A percentile compares a stretch with the other conserved stretches of the same genome.
These are phyloP conservation scores for Drosophila insularis DNA, from an alignment of 1,140 invertebrate genomes.

Conservation along the genomic window DNA sequence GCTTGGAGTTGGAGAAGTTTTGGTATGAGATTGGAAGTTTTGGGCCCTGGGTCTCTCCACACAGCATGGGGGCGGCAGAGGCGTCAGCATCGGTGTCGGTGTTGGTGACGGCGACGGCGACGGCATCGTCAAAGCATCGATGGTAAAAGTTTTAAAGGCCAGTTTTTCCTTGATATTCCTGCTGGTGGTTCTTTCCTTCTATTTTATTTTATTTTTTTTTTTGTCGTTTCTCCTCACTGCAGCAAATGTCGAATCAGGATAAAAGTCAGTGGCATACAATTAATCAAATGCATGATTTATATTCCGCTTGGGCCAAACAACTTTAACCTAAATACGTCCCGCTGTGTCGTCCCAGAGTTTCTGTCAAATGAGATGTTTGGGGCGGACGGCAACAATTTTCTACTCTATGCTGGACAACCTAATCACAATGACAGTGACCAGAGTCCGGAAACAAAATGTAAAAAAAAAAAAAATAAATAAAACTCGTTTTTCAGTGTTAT, in stretches of 20 bases:
- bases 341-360: slow-evolving; percentile 26
- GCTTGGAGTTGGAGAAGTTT: background rate
- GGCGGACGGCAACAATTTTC: slow-evolving; percentile 21
- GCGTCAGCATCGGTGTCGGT: too few species aligned
- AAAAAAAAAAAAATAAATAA: background rate
- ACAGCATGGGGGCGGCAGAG: slow-evolving; percentile 15
- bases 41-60: background rate
- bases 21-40: background rate
- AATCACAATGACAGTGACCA: slow-evolving; percentile 12
- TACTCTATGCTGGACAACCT: background rate
- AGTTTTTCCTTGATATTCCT: slow-evolving; percentile 15
- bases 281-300: slow-evolving; percentile 78
- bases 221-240: slow-evolving; percentile 30
- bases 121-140: slow-evolving; percentile 1
- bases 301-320: slow-evolving; percentile 44
- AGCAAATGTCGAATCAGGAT: slow-evolving; percentile 62
- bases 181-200: slow-evolving; percentile 1
- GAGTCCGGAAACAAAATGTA: slow-evolving; percentile 44
- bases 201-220: slow-evolving; percentile 6
- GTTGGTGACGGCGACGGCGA: background rate
- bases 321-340: slow-evolving; percentile 65
- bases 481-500: background rate
- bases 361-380: slow-evolving; percentile 50
- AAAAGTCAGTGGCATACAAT: slow-evolving; percentile 68
- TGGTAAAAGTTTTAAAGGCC: slow-evolving; percentile 65